Base-by-base conservation (phyloP, 2,797 vertebrate genomes). In the Sparidentex hasta region DNA sequence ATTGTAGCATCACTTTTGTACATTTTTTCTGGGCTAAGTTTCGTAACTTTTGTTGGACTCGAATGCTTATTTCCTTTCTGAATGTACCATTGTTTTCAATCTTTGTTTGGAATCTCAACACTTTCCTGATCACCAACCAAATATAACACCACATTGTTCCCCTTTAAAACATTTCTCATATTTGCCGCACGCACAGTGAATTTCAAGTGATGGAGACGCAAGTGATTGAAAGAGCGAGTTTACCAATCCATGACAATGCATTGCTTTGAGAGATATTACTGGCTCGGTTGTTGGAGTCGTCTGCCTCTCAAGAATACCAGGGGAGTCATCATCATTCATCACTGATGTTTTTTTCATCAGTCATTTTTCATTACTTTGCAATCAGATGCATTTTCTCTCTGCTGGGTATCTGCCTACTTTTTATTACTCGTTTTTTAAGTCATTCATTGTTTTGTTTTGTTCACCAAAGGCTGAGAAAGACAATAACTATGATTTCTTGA, bases 301-400 rank as follows among this genome's bases (percentile, higher is more conserved):
- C 50, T 62, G 58, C 56, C 52, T 65, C 48, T 68, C 3, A 71
- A 52, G 18, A 61, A 54, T 46, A 66, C n/a, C 21, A 27, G 3
- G 3, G 21, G 23, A 66, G 4, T 16, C 74, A 74, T 76, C 59
- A 56, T 61, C 62, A 65, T 75, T 65, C 12, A 71, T 69, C 77
- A 61, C 44, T 38, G 3, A 20, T 47, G 57, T 56, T n/a, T 80
- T 51, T 51, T 44, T 55, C 20, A 58, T 71, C 46, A 51, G 18
- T 62, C 33, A 43, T 63, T 76, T 78, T 58, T 71, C 58, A 77
- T 63, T 54, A 46, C 46, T 61, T 63, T 67, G 18, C 68, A 75
- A 48, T 63, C 51, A 65, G 9, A 76, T 56, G 27, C 21, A 21
- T 29, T 69, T 52, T 51, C 27, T 56, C 47, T 59, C 50, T 27